Conservation (phyloP, 2,797 vertebrate genomes). For the Sebastes trivittatus region DNA sequence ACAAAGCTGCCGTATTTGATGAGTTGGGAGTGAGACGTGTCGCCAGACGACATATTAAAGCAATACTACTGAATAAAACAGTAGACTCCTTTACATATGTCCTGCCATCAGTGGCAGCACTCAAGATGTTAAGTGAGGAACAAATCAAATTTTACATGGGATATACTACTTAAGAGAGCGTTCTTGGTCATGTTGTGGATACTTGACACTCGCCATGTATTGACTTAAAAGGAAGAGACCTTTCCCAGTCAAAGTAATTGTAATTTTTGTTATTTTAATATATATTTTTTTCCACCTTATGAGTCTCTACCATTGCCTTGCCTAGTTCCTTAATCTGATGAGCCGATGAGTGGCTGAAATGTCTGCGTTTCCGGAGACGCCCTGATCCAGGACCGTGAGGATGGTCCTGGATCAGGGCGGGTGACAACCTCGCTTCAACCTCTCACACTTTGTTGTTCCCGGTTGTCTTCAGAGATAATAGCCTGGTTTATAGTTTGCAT, state of each 20-base stretch:
- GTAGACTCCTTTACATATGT: not conserved
- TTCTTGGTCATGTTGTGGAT: not conserved
- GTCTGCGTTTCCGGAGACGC: not conserved
- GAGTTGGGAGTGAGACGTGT: not conserved
- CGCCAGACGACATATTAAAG: not conserved
- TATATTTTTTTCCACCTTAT: not conserved
- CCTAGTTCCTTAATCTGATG: not conserved
- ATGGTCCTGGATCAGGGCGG: not conserved
- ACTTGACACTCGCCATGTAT: not conserved
- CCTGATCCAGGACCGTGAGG: not conserved
- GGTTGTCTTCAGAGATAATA: conserved; percentile 6
- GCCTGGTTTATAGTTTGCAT: not conserved
- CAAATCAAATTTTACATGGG: not conserved
- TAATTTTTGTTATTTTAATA: not conserved
- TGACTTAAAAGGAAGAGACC: not conserved
- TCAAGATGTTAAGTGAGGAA: not conserved
- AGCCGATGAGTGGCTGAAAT: not conserved
- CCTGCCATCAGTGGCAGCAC: too few species aligned
- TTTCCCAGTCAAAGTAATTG: not conserved
- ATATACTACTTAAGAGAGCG: not conserved
- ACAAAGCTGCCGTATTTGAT: not conserved
- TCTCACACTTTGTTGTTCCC: conserved; percentile 8
- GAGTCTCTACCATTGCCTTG: not conserved
- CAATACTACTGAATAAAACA: not conserved
- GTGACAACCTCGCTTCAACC: not conserved